Conservation (phyloP, 1,140 invertebrate genomes). For the Brachionus koreanus region DNA sequence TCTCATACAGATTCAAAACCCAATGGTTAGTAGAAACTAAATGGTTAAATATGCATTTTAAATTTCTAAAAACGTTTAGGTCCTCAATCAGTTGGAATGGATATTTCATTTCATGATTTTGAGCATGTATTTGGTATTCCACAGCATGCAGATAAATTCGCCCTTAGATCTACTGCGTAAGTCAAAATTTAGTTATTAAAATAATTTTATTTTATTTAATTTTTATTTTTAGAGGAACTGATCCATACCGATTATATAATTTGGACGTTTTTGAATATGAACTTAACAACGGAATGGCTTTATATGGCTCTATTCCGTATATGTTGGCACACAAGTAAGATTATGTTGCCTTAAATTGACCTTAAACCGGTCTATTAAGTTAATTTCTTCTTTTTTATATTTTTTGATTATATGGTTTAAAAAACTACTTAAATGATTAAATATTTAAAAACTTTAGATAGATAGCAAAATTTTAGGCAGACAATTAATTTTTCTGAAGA, state of each 20-base stretch:
- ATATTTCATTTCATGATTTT: constrained; percentile 85
- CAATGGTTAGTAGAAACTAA: constrained; percentile 63
- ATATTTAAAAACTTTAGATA: too few relatives aligned
- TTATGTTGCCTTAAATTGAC: neutral
- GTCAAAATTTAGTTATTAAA: constrained; percentile 48
- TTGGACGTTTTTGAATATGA: constrained; percentile 99
- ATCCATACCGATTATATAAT: constrained; percentile 95
- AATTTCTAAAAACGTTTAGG: constrained; percentile 46
- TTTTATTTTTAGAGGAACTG: constrained; percentile 55
- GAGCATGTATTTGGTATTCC: constrained; percentile 91
- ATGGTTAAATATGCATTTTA: constrained; percentile 48
- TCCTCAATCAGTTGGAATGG: constrained; percentile 86
- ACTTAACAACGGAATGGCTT: constrained; percentile 83
- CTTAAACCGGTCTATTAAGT: too few relatives aligned
- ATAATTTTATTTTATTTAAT: constrained; percentile 8
- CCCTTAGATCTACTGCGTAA: constrained; percentile 76
- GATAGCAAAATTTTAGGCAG: too few relatives aligned
- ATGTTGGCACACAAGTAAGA: constrained; percentile 82
- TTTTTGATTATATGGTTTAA: too few relatives aligned
- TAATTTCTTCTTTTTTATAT: too few relatives aligned
- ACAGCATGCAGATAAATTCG: constrained; percentile 87
- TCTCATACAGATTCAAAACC: constrained; percentile 87
- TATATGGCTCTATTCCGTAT: constrained; percentile 91
- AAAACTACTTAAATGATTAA: too few relatives aligned
- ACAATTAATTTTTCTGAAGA: too few relatives aligned